phyloP scores from a whole-genome alignment of 2,888 invertebrate genomes.

The Parnassius apollo region DNA sequence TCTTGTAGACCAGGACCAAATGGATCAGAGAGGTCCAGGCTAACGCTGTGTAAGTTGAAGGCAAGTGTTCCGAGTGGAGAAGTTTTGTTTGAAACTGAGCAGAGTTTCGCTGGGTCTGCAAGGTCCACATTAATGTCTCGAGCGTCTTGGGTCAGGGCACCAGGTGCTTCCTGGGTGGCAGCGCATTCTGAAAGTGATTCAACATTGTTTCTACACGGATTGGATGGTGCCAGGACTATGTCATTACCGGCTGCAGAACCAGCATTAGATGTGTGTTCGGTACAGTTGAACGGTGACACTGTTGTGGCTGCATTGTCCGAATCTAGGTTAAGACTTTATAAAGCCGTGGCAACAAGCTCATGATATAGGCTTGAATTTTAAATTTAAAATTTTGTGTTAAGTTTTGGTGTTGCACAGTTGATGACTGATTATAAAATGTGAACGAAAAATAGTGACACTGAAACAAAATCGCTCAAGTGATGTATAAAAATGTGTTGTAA shows the following conservation, averaged over 20 bases:
- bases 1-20: constrained; percentile 84
- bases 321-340: constrained; percentile 84
- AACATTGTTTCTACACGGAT: constrained; percentile 83
- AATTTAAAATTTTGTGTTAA: neutral
- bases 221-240: constrained; percentile 66
- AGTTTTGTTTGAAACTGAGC: constrained; percentile 78
- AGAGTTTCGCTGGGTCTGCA: constrained; percentile 85
- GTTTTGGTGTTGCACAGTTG: neutral
- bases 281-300: constrained; percentile 74
- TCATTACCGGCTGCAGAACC: constrained; percentile 83
- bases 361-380: constrained; percentile 34
- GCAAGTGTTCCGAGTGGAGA: constrained; percentile 57
- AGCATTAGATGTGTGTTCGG: constrained; percentile 85
- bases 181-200: constrained; percentile 89
- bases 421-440: neutral
- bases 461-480: neutral
- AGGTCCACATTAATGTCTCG: constrained; percentile 85
- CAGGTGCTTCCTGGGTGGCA: constrained; percentile 83
- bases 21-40: constrained; percentile 59
- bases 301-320: constrained; percentile 85
- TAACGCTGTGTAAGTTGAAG: constrained; percentile 67
- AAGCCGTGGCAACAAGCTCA: constrained; percentile 56
- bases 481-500: neutral
- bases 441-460: neutral
- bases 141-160: constrained; percentile 81